Conservation (phyloP, 1,140 invertebrate species). For the Microplitis mediator region DNA sequence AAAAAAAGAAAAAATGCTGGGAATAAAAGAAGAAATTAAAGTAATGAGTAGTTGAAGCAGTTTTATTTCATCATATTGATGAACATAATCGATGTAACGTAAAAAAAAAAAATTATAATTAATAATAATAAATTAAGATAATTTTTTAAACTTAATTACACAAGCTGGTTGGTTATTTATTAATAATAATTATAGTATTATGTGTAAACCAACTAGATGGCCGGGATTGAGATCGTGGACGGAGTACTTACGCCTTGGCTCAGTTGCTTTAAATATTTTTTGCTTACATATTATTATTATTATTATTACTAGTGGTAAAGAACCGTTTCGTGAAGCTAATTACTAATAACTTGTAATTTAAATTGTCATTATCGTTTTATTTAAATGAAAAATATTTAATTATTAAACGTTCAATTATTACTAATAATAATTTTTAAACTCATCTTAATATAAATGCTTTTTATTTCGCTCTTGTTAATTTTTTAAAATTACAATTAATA, state of each 20-base stretch:
- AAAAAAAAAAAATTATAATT: background rate
- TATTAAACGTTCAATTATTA: background rate
- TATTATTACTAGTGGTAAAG: constrained; percentile 13
- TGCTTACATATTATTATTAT: background rate
- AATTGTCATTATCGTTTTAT: too few relatives aligned
- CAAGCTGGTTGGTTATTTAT: constrained; percentile 19
- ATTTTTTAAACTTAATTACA: background rate
- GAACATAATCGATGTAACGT: background rate
- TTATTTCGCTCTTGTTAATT: too few relatives aligned
- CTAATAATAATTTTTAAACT: too few relatives aligned
- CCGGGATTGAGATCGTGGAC: background rate
- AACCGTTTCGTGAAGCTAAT: background rate
- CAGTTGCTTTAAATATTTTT: constrained; percentile 24
- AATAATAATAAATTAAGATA: background rate
- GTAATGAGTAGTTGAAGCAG: constrained; percentile 5
- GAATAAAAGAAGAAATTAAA: constrained; percentile 11
- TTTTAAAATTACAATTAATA: too few relatives aligned
- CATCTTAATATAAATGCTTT: too few relatives aligned
- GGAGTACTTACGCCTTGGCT: background rate
- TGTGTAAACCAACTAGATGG: background rate
- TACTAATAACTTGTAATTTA: background rate
- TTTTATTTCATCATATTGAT: constrained; percentile 25
- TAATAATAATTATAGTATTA: constrained; percentile 1
- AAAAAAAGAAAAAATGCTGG: background rate
- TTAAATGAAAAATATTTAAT: background rate